Conservation (phyloP, 2,888 invertebrate genomes). For the Brenthis daphne region DNA sequence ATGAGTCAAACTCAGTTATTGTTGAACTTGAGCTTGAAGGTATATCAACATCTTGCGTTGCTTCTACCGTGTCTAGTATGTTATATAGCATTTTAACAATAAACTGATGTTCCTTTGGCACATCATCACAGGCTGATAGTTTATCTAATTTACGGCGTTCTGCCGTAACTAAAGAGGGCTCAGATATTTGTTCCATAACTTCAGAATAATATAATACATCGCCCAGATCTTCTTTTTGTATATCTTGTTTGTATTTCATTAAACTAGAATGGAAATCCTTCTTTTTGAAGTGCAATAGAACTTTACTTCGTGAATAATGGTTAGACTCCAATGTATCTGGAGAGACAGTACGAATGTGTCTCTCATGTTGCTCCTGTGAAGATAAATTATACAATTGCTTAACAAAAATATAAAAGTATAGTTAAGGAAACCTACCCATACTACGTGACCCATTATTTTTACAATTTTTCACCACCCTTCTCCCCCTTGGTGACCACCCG, state of each 20-base stretch:
- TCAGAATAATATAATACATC: constrained; percentile 45
- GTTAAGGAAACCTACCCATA: too few species aligned
- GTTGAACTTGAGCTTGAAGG: constrained; percentile 28
- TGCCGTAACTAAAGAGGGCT: constrained; percentile 51
- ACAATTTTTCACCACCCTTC: not conserved
- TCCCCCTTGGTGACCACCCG: too few species aligned
- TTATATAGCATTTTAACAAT: constrained; percentile 55
- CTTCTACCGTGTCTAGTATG: constrained; percentile 48
- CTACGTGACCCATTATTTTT: not conserved
- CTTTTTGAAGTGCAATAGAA: constrained; percentile 43
- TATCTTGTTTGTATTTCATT: constrained; percentile 18
- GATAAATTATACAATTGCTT: constrained; percentile 1
- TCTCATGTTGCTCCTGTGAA: constrained; percentile 62
- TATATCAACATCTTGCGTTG: not conserved
- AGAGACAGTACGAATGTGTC: constrained; percentile 59
- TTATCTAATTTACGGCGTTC: constrained; percentile 50
- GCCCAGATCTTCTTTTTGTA: constrained; percentile 30
- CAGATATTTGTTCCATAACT: constrained; percentile 42
- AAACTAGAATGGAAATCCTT: constrained; percentile 28
- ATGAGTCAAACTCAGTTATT: constrained; percentile 12
- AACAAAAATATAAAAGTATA: not conserved
- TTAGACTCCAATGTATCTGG: constrained; percentile 46
- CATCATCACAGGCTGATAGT: constrained; percentile 38
- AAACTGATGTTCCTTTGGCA: constrained; percentile 50
- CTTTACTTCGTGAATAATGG: constrained; percentile 31